Evolutionary conservation across 2,113 vertebrate species (phyloP).

Genomic region (Mastomys coucha): DNA sequence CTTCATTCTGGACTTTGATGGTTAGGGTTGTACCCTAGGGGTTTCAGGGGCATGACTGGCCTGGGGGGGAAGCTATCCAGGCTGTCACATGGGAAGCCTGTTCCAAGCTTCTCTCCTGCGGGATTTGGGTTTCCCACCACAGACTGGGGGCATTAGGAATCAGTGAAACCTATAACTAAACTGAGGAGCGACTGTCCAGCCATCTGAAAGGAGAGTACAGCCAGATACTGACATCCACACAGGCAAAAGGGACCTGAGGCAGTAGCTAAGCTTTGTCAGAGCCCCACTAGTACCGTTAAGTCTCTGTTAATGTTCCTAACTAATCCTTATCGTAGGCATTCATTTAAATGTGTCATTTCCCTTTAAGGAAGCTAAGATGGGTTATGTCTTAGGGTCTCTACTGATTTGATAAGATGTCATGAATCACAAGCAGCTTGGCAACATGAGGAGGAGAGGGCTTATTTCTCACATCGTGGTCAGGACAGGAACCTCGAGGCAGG

Average conservation of each 20-base stretch:
- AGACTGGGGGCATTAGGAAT: background rate
- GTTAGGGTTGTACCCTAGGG: too few relatives aligned
- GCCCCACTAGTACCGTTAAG: too few relatives aligned
- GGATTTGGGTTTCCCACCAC: background rate
- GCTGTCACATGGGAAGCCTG: fast-evolving
- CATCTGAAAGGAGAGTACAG: background rate
- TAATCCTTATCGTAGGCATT: background rate
- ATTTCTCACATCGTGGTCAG: background rate
- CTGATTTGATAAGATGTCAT: too few relatives aligned
- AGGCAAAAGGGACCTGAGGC: too few relatives aligned
- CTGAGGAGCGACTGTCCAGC: fast-evolving
- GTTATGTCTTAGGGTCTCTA: background rate
- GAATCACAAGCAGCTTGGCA: background rate
- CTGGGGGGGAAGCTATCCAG: too few relatives aligned
- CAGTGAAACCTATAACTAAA: background rate
- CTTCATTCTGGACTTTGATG: background rate
- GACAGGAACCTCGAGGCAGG: background rate
- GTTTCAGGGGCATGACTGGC: background rate
- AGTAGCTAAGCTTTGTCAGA: background rate
- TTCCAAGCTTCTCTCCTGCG: background rate
- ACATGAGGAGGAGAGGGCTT: background rate
- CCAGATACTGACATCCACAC: background rate
- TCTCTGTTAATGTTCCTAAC: background rate
- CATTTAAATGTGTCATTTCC: background rate
- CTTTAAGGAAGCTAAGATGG: background rate